phyloP scores from a whole-genome alignment of 2,797 vertebrate genomes.

The Geotrypetes seraphini region DNA sequence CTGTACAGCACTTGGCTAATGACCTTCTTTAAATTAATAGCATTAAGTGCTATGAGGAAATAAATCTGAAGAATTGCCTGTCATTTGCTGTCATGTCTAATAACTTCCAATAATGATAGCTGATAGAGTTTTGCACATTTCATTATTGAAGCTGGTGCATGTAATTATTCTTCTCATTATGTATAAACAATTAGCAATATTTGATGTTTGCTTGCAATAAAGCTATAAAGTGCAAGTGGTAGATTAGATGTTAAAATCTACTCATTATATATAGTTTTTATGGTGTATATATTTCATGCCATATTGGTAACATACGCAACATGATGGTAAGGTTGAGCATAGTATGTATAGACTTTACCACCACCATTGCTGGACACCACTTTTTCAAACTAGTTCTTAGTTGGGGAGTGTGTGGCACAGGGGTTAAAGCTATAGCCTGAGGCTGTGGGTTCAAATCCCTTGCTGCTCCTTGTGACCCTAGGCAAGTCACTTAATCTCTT shows the following conservation, averaged over 20 bases:
- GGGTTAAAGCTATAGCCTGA: too few relatives aligned
- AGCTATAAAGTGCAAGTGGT: constrained; percentile 59
- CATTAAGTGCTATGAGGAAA: constrained; percentile 87
- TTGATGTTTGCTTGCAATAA: constrained; percentile 76
- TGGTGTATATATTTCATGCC: constrained; percentile 12
- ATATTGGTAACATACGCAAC: constrained; percentile 9
- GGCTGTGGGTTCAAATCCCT: too few relatives aligned
- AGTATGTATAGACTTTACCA: background rate
- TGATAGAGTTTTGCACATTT: constrained; percentile 99
- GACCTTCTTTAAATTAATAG: constrained; percentile 97
- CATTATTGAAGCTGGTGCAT: constrained; percentile 98
- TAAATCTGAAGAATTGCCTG: constrained; percentile 99
- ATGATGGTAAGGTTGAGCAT: background rate
- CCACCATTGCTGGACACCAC: constrained; percentile 12
- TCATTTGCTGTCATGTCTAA: constrained; percentile 99
- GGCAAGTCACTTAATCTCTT: too few relatives aligned
- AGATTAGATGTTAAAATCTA: constrained; percentile 36
- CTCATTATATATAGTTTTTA: constrained; percentile 32
- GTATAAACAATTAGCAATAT: constrained; percentile 92
- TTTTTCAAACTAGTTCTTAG: constrained; percentile 6
- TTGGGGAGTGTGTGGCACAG: too few relatives aligned
- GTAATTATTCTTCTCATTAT: constrained; percentile 99
- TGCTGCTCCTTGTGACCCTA: too few relatives aligned
- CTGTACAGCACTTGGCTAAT: constrained; percentile 84
- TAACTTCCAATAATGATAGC: constrained; percentile 99